phyloP scores from a whole-genome alignment of 2,888 invertebrate genomes.

The Stenolophus ochropezus region DNA sequence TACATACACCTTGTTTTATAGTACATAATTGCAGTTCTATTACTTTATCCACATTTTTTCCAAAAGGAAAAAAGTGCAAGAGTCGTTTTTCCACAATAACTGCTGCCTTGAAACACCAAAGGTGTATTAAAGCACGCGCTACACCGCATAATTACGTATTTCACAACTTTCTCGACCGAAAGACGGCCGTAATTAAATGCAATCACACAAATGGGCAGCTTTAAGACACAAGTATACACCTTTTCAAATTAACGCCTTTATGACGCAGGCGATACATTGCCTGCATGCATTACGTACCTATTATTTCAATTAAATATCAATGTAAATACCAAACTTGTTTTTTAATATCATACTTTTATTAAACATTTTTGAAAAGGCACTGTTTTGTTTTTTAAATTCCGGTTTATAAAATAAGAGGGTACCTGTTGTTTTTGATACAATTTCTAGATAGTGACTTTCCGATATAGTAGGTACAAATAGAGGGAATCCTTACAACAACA shows the following conservation, averaged over 20 bases:
- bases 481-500: no score
- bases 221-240: background rate
- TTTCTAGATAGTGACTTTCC: no score
- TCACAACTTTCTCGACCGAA: conserved; percentile 26
- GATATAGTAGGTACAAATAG: no score
- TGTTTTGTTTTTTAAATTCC: no score
- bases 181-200: conserved; percentile 14
- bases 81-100: conserved; percentile 34
- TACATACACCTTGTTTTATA: conserved; percentile 40
- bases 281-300: background rate
- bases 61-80: conserved; percentile 2
- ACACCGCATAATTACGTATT: conserved; percentile 27
- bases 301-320: background rate
- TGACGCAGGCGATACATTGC: background rate
- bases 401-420: no score
- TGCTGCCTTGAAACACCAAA: conserved; percentile 40
- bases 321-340: background rate
- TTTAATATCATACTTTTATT: background rate
- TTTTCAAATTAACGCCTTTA: background rate
- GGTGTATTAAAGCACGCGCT: conserved; percentile 28
- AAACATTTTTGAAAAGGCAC: no score
- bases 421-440: no score
- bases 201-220: conserved; percentile 16
- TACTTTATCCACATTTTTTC: conserved; percentile 39
- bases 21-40: conserved; percentile 40